Evolutionary conservation across 2,797 vertebrate genomes (phyloP), one percentile per base, ranked within the genome.

Genomic region (Coendou prehensilis): DNA sequence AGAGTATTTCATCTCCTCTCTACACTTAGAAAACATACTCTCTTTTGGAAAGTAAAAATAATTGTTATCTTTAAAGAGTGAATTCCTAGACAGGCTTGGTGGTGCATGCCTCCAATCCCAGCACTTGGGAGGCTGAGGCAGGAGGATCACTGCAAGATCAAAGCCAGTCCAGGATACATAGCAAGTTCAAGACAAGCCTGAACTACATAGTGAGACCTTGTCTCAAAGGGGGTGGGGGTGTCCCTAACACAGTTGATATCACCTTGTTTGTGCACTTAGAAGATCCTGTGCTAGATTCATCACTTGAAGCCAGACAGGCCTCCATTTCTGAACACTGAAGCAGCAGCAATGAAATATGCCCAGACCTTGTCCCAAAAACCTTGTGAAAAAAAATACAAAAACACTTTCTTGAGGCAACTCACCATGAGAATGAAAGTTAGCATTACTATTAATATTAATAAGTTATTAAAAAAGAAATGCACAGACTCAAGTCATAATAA

Each of bases 401-500:
- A 89, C 89, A 9, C 15, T 54, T 83, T 95, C 45, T 67, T 83
- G 8, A 90, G 57, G 50, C 69, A 76, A 94, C 64, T 73, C 37
- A 57, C 45, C 54, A 6, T 6, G 22, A 92, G 57, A 93, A 78
- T 14, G 28, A 56, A 91, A 59, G 26, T 6, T 52, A n/a, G 61
- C 33, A 15, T 59, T 86, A 33, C 52, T 54, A 52, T 81, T 95
- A 94, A 91, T 89, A 87, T 78, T 73, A 80, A 26, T 76, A 80
- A 71, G 7, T 75, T 57, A 61, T 20, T 52, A 26, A 22, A 83
- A 69, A 57, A 64, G 30, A 82, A 93, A 90, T 52, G 37, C 33
- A 28, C 41, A 83, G 9, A 10, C 52, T 82, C 52, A n/a, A 18
- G 30, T 8, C 63, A 41, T 41, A 88, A 54, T 75, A 89, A 87